Base-by-base conservation (phyloP, 2,113 vertebrate genomes). In the Herpetotheres cachinnans region DNA sequence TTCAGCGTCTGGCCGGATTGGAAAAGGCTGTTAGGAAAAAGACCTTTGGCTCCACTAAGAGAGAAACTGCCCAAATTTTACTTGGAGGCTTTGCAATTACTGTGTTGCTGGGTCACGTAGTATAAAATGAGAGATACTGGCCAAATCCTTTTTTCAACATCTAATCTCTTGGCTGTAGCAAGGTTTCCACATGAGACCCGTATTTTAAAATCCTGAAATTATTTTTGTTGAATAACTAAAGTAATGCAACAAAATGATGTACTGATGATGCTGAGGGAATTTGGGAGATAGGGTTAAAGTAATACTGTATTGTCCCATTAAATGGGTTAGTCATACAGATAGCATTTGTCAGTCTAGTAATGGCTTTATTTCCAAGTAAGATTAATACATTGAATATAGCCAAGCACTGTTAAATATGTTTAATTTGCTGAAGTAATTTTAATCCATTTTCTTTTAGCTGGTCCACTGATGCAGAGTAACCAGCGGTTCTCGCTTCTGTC, bases 401-500 rank as follows among this genome's bases (percentile, higher is more conserved):
- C 94, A 90, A 80, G 74, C 66, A 85, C 86, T 82, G 91, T 55
- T 66, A 69, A 90, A 21, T 79, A 5, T 76, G 27, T 36, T 54
- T 50, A 24, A 84, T 72, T 89, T 96, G 84, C 98, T 98, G 94
- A 98, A 98, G 90, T 98, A 98, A 97, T 71, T 98, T 93, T 91
- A 95, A 96, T 96, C 95, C 94, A 77, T 98, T 98, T 97, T 97
- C 95, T 98, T 98, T 91, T 96, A 97, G 95, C 98, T 99, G 99
- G 99, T 97, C 98, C 99, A 94, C 98, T 99, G 97, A 98, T 99
- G 95, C 99, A 99, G 97, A 99, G 98, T 49, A 99, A 98, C 97
- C 99, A 99, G 82, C 99, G 98, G 97, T 98, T 99, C 98, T 98
- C 99, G 2, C 98, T 99, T 97, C 98, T 99, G 95, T 99, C 98